Evolutionary conservation across 2,113 vertebrate species (phyloP), one percentile per base, ranked within the genome.

Genomic region (Equus quagga): DNA sequence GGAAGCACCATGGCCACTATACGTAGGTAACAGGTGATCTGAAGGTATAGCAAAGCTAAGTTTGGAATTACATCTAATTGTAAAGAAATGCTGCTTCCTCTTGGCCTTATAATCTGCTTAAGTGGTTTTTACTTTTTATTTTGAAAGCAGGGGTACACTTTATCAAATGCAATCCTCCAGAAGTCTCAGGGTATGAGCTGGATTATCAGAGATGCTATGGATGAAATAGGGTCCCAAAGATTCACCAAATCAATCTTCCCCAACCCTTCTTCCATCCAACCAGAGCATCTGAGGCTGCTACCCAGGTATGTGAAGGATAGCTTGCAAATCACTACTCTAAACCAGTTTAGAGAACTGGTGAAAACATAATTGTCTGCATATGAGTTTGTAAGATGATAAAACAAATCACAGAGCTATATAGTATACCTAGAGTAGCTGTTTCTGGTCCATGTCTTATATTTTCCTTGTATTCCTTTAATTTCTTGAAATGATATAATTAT

Each of bases 31-130:
- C 36, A 85, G 84, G 18, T 86, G 33, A 81, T 91, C 56, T 95
- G 67, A 87, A 75, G 65, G 1, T 60, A 28, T 69, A 41, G 46
- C 54, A 93, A 89, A 95, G 21, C 44, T 60, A 95, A 85, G 4
- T 89, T 65, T 80, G 51, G 97, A 95, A 96, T 87, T 54, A 21
- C 13, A 67, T 85, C 65, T 90, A 62, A 69, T 76, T 93, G 83
- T 28, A 94, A 89, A 75, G 81, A 97, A 94, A 89, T 46, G 11
- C 13, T 89, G 33, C 10, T 96, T 65, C 58, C 44, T 94, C 15
- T 86, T 79, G 26, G 67, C 46, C 60, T 31, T 92, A 62, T 75
- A 92, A 92, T 85, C 64, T 86, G 46, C 69, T 94, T 92, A 89
- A 28, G 3, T 8, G 54, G n/a, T 64, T 6, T n/a, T 15, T 73